Percentiles rank a stretch among this genome's conserved stretches.
phyloP scores from a whole-genome alignment of 2,797 vertebrate species.

The Poeciliopsis turneri region DNA sequence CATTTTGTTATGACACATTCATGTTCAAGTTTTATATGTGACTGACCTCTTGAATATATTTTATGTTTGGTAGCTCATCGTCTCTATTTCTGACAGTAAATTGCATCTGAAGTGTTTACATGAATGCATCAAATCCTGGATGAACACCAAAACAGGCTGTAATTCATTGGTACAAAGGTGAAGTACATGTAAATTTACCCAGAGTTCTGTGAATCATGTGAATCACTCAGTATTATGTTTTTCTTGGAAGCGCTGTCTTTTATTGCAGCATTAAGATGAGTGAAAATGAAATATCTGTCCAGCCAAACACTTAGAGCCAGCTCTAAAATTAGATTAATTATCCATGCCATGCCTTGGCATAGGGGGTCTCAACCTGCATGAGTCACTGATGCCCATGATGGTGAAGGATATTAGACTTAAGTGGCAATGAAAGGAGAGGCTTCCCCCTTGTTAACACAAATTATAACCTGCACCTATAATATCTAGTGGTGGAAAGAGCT shows the following conservation, averaged over 20 bases:
- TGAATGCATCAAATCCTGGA: neutral
- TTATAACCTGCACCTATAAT: conserved; percentile 45
- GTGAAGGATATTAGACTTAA: conserved; percentile 63
- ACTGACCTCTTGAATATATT: neutral
- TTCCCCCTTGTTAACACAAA: conserved; percentile 52
- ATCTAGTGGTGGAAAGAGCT: conserved; percentile 8
- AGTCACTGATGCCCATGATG: conserved; percentile 46
- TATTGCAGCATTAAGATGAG: conserved; percentile 10
- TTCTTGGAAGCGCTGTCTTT: neutral
- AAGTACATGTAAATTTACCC: neutral
- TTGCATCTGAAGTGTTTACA: neutral
- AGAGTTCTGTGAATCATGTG: neutral
- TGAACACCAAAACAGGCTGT: conserved; percentile 25
- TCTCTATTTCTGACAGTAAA: neutral
- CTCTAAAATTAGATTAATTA: conserved; percentile 70
- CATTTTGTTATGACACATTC: neutral
- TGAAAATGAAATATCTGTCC: conserved; percentile 46
- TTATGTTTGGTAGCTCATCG: neutral
- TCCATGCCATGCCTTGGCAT: conserved; percentile 39
- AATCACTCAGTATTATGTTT: neutral
- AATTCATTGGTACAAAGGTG: conserved; percentile 13
- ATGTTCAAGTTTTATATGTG: neutral
- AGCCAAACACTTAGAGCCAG: conserved; percentile 34
- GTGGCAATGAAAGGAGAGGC: conserved; percentile 51
- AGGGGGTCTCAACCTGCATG: conserved; percentile 32